Percentiles rank a stretch among this genome's conserved stretches.
These are phyloP conservation scores for Centropyge bicolor DNA, from an alignment of 2,797 vertebrate genomes.

Conservation along the genomic window DNA sequence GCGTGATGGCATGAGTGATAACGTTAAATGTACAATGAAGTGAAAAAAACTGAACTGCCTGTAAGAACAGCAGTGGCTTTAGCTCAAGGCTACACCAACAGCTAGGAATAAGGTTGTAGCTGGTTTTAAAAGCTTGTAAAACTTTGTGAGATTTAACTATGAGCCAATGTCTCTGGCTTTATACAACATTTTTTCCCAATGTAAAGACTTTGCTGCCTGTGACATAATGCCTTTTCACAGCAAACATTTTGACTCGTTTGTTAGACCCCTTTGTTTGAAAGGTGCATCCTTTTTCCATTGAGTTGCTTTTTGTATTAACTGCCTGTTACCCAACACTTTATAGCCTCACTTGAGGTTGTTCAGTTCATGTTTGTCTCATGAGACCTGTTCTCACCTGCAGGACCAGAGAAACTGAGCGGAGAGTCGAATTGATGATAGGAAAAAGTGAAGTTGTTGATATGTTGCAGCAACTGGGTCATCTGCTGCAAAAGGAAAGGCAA, in stretches of 20 bases:
- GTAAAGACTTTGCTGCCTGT: background rate
- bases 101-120: background rate
- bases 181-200: background rate
- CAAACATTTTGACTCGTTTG: background rate
- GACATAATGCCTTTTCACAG: too few relatives aligned
- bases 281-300: background rate
- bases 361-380: background rate
- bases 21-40: too few relatives aligned
- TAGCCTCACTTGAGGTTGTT: background rate
- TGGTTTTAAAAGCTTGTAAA: background rate
- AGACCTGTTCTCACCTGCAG: slow-evolving; percentile 52
- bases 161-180: background rate
- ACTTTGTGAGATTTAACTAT: background rate
- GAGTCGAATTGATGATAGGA: slow-evolving; percentile 53
- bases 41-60: background rate
- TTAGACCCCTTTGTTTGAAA: background rate
- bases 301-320: background rate
- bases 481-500: slow-evolving; percentile 56
- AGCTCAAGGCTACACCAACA: background rate
- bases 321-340: background rate
- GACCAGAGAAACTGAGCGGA: slow-evolving; percentile 54
- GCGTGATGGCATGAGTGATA: too few relatives aligned
- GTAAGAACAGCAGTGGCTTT: background rate
- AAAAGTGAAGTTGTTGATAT: slow-evolving; percentile 41
- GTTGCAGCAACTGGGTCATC: slow-evolving; percentile 63